Evolutionary conservation across 2,888 invertebrate genomes (phyloP).

Genomic region (Coelogynopora nodosa): DNA sequence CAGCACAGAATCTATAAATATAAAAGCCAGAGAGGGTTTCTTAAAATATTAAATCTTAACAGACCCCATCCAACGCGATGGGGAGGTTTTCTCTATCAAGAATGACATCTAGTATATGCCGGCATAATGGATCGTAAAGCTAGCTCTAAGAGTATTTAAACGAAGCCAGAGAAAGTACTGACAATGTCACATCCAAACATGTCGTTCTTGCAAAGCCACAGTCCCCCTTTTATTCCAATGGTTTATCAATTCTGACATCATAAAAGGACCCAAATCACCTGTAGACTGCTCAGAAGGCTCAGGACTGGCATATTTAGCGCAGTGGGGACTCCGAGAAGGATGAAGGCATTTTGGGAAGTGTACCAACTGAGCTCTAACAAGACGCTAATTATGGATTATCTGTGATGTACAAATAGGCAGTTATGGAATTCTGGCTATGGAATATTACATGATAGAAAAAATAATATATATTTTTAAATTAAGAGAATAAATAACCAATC

Average conservation of each 20-base stretch:
- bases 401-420: background rate
- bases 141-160: background rate
- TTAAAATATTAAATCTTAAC: background rate
- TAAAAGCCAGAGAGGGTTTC: too few species aligned
- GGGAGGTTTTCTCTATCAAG: background rate
- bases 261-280: background rate
- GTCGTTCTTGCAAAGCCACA: background rate
- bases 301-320: background rate
- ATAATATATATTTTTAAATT: too few species aligned
- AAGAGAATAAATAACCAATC: too few species aligned
- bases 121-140: background rate
- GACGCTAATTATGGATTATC: slow-evolving; percentile 15
- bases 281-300: background rate
- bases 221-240: background rate
- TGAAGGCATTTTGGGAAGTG: too few species aligned
- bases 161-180: background rate
- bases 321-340: background rate
- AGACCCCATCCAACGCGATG: background rate
- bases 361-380: background rate
- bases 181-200: background rate
- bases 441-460: too few species aligned
- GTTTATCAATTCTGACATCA: background rate
- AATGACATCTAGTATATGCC: background rate
- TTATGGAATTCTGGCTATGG: too few species aligned
- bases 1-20: too few species aligned